Conservation (phyloP, 2,888 invertebrate species). For the Tinea trinotella region DNA sequence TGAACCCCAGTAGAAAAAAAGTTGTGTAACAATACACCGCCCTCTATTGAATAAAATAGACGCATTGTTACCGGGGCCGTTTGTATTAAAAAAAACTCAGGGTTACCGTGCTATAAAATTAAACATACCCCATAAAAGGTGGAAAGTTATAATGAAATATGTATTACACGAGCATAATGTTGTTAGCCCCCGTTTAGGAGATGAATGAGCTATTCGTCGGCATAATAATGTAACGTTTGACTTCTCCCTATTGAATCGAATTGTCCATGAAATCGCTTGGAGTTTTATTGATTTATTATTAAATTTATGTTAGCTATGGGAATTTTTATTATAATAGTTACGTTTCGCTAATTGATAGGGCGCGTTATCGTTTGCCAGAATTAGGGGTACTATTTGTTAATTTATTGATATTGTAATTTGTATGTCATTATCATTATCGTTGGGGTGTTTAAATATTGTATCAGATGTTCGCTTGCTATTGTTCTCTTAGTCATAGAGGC, state of each 20-base stretch:
- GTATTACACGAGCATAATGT: constrained; percentile 71
- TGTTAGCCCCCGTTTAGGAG: constrained; percentile 59
- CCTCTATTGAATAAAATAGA: constrained; percentile 50
- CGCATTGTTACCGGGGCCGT: constrained; percentile 42
- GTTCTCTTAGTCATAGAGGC: too few species aligned
- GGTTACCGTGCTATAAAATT: constrained; percentile 62
- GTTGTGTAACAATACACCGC: constrained; percentile 67
- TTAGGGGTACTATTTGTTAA: background rate
- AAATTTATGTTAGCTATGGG: constrained; percentile 44
- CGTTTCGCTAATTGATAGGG: constrained; percentile 53
- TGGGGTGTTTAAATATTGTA: background rate
- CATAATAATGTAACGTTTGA: constrained; percentile 59
- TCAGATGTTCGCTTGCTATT: background rate
- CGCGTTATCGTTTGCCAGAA: constrained; percentile 19
- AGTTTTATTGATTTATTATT: constrained; percentile 38
- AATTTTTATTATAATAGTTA: constrained; percentile 33
- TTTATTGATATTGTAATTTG: background rate
- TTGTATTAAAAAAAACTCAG: constrained; percentile 41
- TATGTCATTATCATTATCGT: background rate
- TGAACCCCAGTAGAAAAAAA: constrained; percentile 32
- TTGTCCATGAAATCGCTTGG: constrained; percentile 62
- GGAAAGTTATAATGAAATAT: constrained; percentile 69
- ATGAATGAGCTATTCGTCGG: constrained; percentile 54
- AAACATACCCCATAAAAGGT: constrained; percentile 63
- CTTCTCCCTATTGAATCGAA: constrained; percentile 57